Base-by-base conservation (phyloP, 2,113 vertebrate genomes). In the Pica pica region DNA sequence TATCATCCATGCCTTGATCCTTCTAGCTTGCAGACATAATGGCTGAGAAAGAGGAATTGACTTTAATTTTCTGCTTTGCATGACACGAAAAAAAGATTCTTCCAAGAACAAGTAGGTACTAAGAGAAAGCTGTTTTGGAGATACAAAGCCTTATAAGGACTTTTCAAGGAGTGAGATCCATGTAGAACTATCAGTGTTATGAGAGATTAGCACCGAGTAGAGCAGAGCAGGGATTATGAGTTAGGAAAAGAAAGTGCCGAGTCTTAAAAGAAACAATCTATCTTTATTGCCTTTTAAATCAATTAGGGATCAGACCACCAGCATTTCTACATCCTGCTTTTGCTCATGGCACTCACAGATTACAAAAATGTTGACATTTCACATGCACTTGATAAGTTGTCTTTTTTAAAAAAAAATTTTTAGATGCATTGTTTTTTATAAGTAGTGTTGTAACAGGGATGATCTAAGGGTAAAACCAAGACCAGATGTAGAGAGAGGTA, bases 251-350 rank as follows among this genome's bases (percentile, higher is more conserved):
- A 68, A 95, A 86, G 79, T 55, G 64, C 19, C 20, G 24, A 5
- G 13, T 52, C 75, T 91, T 83, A 86, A 88, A 87, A 93, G 67
- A 90, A 95, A 76, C 47, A 75, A 30, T 56, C 69, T 78, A 6
- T 89, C 68, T 95, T 89, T 93, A 77, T 63, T 90, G 55, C 46
- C 71, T 76, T 85, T 93, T 49, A 86, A 93, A 93, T 52, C 55
- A 94, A 47, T 83, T 69, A 90, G 42, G 15, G 33, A 39, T 64
- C 59, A 74, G 84, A 95, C 75, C 89, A 91, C 89, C 75, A 93
- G 63, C 84, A 80, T 76, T 94, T 91, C 70, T 65, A 64, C 77
- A 44, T 85, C 79, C 90, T 93, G 78, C 23, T 83, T 93, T 90
- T 87, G 57, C 78, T 95, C 91, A 67, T 23, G 44, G 65, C 61